Base-by-base conservation (phyloP, 1,140 invertebrate species). In the Pissodes strobi region DNA sequence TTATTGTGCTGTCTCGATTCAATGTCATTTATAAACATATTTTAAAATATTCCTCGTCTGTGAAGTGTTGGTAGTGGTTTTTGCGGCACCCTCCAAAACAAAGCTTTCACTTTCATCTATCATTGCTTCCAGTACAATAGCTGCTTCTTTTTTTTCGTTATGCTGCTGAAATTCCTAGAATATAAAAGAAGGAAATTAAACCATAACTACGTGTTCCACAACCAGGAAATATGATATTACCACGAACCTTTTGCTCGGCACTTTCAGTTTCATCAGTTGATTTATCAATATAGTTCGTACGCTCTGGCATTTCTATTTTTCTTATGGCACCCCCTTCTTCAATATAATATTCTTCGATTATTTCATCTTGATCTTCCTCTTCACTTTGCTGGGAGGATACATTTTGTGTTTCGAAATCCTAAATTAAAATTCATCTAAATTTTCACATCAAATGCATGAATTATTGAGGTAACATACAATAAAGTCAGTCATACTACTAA, bases 91-190 rank as follows among this genome's bases (percentile, higher is more conserved):
- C 34, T 69, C 62, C n/a, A 74, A 43, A 19, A 72, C 61, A 53
- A 71, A 67, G 17, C 55, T 58, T 22, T 68, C 67, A 23, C 69
- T 66, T 49, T 70, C 61, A 27, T 69, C 68, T 6, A 72, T 55
- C 9, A 72, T 66, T 21, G 70, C 70, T 55, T 72, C 70, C 68
- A 72, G 52, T 10, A 67, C 43, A 5, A 67, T 8, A 10, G 52
- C 41, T 15, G 19, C 9, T 17, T 45, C 13, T 45, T 45, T 15
- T 45, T 45, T 21, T 18, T 45, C 15, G 3, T 6, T n/a, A 6
- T 2, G 2, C 3, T 2, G 9, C 10, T 45, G 13, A 10, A 41
- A 4, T 13, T 41, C 5, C n/a, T n/a, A n/a, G n/a, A n/a, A n/a
- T n/a, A n/a, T n/a, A 10, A n/a, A 41, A n/a, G 15, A 13, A 41